Conservation (phyloP, 1,140 invertebrate genomes). For the Trichonephila inaurata region DNA sequence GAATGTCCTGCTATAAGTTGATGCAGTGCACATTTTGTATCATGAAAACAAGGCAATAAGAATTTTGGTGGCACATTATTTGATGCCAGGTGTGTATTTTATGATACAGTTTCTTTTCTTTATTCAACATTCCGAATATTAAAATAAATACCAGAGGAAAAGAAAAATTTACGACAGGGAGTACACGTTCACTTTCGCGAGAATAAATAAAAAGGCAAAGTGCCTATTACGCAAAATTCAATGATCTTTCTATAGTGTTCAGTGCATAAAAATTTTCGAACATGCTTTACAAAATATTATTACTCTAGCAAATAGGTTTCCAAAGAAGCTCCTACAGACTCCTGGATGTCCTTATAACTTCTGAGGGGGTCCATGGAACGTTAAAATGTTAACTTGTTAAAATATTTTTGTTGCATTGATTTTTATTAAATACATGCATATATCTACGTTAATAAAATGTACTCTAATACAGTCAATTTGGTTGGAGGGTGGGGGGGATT, state of each 20-base stretch:
- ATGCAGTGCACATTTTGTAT: not conserved
- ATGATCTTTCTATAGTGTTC: not conserved
- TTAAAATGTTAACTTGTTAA: no score
- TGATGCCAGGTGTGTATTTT: not conserved
- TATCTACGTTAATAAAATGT: no score
- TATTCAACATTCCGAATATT: not conserved
- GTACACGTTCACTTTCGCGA: not conserved
- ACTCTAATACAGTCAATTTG: no score
- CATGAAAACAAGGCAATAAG: not conserved
- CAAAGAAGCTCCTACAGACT: no score
- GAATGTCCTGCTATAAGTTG: not conserved
- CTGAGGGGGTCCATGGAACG: no score
- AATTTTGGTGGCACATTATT: not conserved
- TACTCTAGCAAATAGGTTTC: no score
- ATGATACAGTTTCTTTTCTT: not conserved
- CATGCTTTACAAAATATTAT: no score
- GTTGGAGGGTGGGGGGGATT: no score
- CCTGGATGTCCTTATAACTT: no score
- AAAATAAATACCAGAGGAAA: not conserved
- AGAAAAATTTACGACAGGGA: not conserved
- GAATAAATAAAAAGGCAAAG: not conserved
- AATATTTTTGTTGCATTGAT: no score
- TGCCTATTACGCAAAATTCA: not conserved
- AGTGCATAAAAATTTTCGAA: no score
- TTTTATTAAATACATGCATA: no score